These are phyloP conservation scores for Nibea coibor DNA, from an alignment of 2,113 vertebrate genomes.

Conservation along the genomic window DNA sequence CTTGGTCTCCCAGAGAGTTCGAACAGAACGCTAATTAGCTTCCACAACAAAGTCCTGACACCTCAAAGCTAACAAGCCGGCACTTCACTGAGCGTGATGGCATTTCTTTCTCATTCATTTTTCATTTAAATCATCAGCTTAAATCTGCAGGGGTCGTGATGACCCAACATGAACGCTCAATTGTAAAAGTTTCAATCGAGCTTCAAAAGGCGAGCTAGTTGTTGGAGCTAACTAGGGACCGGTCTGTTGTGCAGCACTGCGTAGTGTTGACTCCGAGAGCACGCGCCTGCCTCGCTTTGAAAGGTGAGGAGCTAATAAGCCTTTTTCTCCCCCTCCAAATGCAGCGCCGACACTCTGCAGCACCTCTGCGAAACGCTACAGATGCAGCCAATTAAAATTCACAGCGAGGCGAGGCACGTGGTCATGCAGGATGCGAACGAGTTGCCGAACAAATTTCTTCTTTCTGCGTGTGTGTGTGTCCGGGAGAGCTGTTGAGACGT, in stretches of 20 bases:
- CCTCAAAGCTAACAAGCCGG: slow-evolving; percentile 47
- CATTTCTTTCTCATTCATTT: neutral
- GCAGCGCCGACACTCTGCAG: neutral
- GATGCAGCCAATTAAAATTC: slow-evolving; percentile 66
- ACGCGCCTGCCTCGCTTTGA: slow-evolving; percentile 32
- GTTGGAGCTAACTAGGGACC: slow-evolving; percentile 23
- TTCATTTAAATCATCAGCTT: neutral
- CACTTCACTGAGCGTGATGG: neutral
- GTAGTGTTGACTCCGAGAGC: slow-evolving; percentile 31
- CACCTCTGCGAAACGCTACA: slow-evolving; percentile 36
- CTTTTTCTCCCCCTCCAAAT: neutral
- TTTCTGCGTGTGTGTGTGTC: slow-evolving; percentile 4
- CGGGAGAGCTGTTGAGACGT: neutral
- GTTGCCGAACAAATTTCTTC: slow-evolving; percentile 11
- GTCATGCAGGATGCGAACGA: slow-evolving; percentile 32
- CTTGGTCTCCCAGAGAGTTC: neutral
- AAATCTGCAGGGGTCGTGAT: neutral
- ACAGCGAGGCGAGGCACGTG: neutral
- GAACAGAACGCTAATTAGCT: slow-evolving; percentile 52
- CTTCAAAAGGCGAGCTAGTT: slow-evolving; percentile 26
- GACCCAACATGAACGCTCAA: slow-evolving; percentile 10
- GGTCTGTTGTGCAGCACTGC: slow-evolving; percentile 27
- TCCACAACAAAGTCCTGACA: slow-evolving; percentile 34
- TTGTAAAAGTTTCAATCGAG: slow-evolving; percentile 6
- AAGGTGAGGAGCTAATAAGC: slow-evolving; percentile 67